A percentile compares a stretch with the other conserved stretches of the same genome.
Evolutionary conservation across 92 coral and sea anemone genomes (phyloP).

Genomic region (Plumapathes pennacea): DNA sequence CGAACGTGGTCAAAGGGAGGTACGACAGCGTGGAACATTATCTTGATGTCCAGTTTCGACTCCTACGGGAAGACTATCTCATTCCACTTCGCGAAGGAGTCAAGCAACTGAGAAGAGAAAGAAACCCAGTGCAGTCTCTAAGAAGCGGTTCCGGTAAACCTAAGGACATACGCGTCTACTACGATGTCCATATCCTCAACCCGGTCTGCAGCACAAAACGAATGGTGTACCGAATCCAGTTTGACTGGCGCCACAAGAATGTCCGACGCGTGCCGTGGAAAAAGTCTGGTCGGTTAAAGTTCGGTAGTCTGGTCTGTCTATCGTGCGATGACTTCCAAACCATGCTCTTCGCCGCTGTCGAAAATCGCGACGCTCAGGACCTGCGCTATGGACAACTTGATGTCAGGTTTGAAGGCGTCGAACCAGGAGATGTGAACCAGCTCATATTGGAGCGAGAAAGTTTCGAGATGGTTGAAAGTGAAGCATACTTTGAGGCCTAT

Average conservation of each 20-base stretch:
- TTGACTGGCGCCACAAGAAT: constrained; percentile 38
- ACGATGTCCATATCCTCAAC: constrained; percentile 50
- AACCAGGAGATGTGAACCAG: constrained; percentile 1
- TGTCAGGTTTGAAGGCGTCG: constrained; percentile 61
- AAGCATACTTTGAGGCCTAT: constrained; percentile 81
- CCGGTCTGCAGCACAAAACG: constrained; percentile 59
- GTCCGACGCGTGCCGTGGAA: constrained; percentile 65
- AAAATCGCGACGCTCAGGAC: constrained; percentile 49
- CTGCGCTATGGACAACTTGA: constrained; percentile 66
- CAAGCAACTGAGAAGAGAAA: constrained; percentile 35
- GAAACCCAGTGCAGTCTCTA: background rate
- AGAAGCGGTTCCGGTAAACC: background rate
- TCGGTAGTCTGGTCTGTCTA: constrained; percentile 78
- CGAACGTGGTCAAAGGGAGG: constrained; percentile 57
- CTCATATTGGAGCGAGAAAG: constrained; percentile 20
- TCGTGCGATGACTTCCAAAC: constrained; percentile 61
- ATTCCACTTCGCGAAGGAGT: constrained; percentile 69
- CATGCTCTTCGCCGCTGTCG: constrained; percentile 72
- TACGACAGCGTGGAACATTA: constrained; percentile 73
- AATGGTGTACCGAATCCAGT: constrained; percentile 58
- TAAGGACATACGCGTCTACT: constrained; percentile 35
- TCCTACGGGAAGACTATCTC: constrained; percentile 76
- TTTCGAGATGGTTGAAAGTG: constrained; percentile 82
- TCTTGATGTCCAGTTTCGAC: constrained; percentile 88
- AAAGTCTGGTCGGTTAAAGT: constrained; percentile 63